Base-by-base conservation (phyloP, 2,113 vertebrate species). In the Clarias magur region DNA sequence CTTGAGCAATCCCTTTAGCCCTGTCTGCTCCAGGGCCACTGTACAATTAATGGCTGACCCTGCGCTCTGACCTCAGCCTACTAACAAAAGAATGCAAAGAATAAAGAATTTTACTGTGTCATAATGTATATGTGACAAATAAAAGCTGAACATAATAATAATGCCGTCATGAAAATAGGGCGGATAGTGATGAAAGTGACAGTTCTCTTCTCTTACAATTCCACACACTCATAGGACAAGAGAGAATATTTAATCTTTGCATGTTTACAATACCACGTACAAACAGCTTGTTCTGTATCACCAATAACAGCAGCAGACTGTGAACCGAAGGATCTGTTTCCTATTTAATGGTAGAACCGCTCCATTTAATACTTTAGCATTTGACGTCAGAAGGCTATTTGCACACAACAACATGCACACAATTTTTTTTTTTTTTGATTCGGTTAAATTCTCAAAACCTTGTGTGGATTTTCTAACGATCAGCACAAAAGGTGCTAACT, bases 331-430 rank as follows among this genome's bases (percentile, higher is more conserved):
- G 82, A 13, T n/a, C 23, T 54, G 42, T 57, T 54, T 30, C 48
- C 17, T 83, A 19, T 53, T 83, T 70, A 30, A 30, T 83, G n/a
- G 13, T 70, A 65, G 80, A 65, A n/a, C 30, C 15, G 11, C 21
- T 34, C 15, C 79, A 48, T 60, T 81, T 81, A 82, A 82, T 83
- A 67, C n/a, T 73, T 84, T 19, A 56, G 15, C 27, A 17, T 7
- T 60, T 84, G 23, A 34, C 13, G 16, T 70, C 19, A 56, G 30
- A 82, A 27, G 54, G 19, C 56, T 82, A 53, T 62, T 63, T 73
- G 38, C 57, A 75, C 17, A 81, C 13, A 19, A 34, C 19, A 56
- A n/a, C 27, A 73, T 8, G 19, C 48, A 82, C 8, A 30, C 11
- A 72, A 27, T 72, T 70, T 80, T 85, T 78, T 56, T 42, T 34